phyloP scores from a whole-genome alignment of 2,797 vertebrate species.

The Philypnodon macrostomus region DNA sequence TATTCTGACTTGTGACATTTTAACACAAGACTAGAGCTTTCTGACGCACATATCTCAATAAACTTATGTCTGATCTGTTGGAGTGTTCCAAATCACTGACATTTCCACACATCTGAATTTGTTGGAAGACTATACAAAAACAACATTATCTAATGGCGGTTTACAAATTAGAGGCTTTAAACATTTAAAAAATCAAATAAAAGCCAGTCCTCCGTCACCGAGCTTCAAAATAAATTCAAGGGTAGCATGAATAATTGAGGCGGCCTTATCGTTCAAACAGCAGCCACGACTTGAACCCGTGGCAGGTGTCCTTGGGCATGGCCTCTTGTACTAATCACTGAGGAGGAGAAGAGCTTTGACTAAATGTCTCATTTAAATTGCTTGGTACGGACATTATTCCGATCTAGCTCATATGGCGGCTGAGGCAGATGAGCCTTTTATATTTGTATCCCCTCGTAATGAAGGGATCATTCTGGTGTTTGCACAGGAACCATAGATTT shows the following conservation, averaged over 20 bases:
- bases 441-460: constrained; percentile 43
- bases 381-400: constrained; percentile 38
- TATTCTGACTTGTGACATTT: too few species aligned
- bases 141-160: neutral
- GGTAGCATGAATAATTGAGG: neutral
- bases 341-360: constrained; percentile 28
- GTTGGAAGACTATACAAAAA: neutral
- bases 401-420: constrained; percentile 26
- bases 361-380: constrained; percentile 36
- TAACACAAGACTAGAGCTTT: too few species aligned
- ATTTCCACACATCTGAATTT: neutral
- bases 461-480: constrained; percentile 44
- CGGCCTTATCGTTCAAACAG: neutral
- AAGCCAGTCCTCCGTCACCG: neutral
- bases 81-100: neutral
- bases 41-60: too few species aligned
- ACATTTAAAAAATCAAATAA: too few species aligned
- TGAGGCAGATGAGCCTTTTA: constrained; percentile 42
- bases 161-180: too few species aligned
- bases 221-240: constrained; percentile 10
- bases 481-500: constrained; percentile 25
- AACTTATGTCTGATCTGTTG: neutral
- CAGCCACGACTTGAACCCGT: constrained; percentile 12
- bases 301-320: constrained; percentile 28
- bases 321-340: constrained; percentile 30